These are phyloP conservation scores for Boloria selene DNA, from an alignment of 2,888 invertebrate species.

Conservation along the genomic window DNA sequence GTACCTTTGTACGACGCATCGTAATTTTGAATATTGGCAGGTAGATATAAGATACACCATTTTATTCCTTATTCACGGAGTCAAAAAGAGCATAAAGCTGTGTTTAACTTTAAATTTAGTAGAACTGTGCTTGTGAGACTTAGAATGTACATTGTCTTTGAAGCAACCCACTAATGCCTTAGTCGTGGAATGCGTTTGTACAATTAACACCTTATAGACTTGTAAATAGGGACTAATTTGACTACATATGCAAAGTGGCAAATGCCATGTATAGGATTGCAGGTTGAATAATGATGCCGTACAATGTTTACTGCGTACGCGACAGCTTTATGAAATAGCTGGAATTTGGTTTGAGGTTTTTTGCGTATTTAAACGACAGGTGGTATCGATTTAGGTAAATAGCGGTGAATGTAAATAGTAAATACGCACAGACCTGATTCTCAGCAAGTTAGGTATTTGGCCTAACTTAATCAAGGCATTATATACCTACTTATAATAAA, in stretches of 20 bases:
- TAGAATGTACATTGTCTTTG: slow-evolving; percentile 72
- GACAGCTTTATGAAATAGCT: slow-evolving; percentile 57
- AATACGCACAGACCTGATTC: background rate
- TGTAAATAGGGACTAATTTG: slow-evolving; percentile 41
- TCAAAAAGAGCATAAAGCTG: slow-evolving; percentile 29
- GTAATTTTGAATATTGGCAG: slow-evolving; percentile 31
- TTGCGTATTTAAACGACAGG: slow-evolving; percentile 42
- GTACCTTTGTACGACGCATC: slow-evolving; percentile 35
- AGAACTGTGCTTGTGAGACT: slow-evolving; percentile 40
- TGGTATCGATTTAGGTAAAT: slow-evolving; percentile 34
- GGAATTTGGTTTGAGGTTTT: slow-evolving; percentile 52
- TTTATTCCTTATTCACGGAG: slow-evolving; percentile 26
- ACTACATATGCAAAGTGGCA: slow-evolving; percentile 24
- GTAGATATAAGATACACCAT: slow-evolving; percentile 22
- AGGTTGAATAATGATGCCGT: slow-evolving; percentile 68
- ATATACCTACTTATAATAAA: too few relatives aligned
- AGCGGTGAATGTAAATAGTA: slow-evolving; percentile 26
- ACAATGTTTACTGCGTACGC: slow-evolving; percentile 59
- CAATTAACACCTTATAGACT: slow-evolving; percentile 48
- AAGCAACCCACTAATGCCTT: slow-evolving; percentile 43
- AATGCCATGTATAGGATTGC: slow-evolving; percentile 47
- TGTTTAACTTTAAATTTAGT: slow-evolving; percentile 25
- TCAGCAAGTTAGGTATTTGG: background rate
- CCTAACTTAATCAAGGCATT: background rate
- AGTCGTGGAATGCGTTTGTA: slow-evolving; percentile 42